Conservation (phyloP, 2,113 vertebrate genomes). For the Clarias batrachus region DNA sequence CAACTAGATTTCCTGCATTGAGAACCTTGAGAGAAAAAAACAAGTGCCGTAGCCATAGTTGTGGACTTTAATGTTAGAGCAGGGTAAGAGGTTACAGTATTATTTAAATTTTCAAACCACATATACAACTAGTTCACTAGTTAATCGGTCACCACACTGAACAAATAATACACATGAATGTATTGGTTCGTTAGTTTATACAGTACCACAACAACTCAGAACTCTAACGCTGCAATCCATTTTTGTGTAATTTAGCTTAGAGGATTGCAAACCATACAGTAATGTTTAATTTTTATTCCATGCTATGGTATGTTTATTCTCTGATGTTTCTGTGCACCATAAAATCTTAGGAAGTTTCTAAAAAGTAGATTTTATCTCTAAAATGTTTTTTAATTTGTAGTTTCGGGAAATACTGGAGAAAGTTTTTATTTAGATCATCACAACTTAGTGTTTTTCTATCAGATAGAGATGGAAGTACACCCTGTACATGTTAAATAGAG, state of each 20-base stretch:
- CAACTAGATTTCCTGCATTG: not conserved
- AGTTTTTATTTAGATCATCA: not conserved
- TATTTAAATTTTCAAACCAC: not conserved
- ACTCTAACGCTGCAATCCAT: not conserved
- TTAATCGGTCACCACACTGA: not conserved
- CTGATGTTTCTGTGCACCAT: not conserved
- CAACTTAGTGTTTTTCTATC: not conserved
- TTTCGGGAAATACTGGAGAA: not conserved
- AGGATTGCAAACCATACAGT: not conserved
- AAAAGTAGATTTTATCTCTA: not conserved
- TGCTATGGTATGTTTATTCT: not conserved
- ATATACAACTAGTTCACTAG: not conserved
- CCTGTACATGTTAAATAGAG: not conserved
- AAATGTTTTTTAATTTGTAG: not conserved
- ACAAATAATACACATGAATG: not conserved
- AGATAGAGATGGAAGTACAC: not conserved
- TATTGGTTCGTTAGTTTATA: not conserved
- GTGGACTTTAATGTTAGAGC: not conserved
- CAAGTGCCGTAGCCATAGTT: not conserved
- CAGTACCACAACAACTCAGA: not conserved
- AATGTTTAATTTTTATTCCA: not conserved
- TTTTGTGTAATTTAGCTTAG: constrained; percentile 5
- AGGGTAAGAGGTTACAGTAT: not conserved
- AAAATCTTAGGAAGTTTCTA: not conserved
- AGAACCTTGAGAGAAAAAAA: not conserved